A percentile compares a stretch with the other conserved stretches of the same genome.
Evolutionary conservation across 2,888 invertebrate genomes (phyloP).

Genomic region (Eumacrocentrus americanus): DNA sequence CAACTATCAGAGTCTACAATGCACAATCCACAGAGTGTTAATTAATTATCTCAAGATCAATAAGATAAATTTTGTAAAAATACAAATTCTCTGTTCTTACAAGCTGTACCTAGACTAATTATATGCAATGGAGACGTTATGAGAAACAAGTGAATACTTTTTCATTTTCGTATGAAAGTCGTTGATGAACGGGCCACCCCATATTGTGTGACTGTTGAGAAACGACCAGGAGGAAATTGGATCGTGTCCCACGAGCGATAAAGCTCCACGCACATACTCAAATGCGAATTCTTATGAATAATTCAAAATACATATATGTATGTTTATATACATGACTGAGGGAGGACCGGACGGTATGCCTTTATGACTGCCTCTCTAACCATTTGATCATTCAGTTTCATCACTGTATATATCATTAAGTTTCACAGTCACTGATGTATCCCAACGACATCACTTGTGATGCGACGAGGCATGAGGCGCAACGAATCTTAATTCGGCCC

Average conservation of each 20-base stretch:
- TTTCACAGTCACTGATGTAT: neutral
- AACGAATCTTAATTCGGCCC: slow-evolving; percentile 41
- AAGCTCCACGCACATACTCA: neutral
- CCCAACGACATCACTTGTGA: neutral
- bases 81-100: no score
- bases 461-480: neutral
- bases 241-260: neutral
- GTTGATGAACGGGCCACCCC: no score
- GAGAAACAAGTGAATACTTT: no score
- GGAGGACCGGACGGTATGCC: neutral
- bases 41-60: no score
- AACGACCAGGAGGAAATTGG: neutral
- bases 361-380: neutral
- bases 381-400: neutral
- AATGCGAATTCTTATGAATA: neutral
- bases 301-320: neutral
- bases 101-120: no score
- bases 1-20: no score
- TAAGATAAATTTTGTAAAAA: no score
- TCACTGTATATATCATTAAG: neutral
- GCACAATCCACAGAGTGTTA: no score
- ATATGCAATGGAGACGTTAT: no score
- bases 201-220: neutral
- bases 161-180: no score
- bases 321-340: neutral